Evolutionary conservation across 2,113 vertebrate genomes (phyloP).

Genomic region (Neogale vison): DNA sequence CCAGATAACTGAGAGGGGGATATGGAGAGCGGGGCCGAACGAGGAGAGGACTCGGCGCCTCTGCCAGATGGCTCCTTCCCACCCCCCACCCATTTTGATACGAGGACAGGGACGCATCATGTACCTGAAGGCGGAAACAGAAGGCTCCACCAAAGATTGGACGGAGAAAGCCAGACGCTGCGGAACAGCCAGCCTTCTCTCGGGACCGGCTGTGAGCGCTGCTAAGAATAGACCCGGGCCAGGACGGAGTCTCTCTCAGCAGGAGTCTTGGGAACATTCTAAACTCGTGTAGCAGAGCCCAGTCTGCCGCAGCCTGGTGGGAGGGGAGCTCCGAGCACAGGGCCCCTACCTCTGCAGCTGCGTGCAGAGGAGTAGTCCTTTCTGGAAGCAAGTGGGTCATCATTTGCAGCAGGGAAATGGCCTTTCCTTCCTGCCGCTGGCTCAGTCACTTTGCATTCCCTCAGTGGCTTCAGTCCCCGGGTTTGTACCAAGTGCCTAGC

Average conservation of each 20-base stretch:
- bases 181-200: conserved; percentile 50
- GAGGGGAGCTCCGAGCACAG: not conserved
- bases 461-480: not conserved
- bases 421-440: accelerated
- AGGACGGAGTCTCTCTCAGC: not conserved
- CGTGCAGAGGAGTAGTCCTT: not conserved
- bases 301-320: not conserved
- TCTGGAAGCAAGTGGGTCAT: not conserved
- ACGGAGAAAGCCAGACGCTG: conserved; percentile 61
- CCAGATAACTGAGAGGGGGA: not conserved
- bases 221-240: conserved; percentile 70
- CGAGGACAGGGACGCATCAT: not conserved
- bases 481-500: not conserved
- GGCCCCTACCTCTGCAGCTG: not conserved
- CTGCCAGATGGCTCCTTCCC: conserved; percentile 62
- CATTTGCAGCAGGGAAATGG: not conserved
- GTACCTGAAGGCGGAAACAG: conserved; percentile 76
- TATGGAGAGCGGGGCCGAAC: not conserved
- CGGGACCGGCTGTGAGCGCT: conserved; percentile 46
- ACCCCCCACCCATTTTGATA: not conserved
- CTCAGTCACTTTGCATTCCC: not conserved
- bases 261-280: not conserved
- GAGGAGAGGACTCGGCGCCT: not conserved
- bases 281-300: not conserved
- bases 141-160: conserved; percentile 67